Conservation (phyloP, 1,140 invertebrate genomes). For the Achroia grisella region DNA sequence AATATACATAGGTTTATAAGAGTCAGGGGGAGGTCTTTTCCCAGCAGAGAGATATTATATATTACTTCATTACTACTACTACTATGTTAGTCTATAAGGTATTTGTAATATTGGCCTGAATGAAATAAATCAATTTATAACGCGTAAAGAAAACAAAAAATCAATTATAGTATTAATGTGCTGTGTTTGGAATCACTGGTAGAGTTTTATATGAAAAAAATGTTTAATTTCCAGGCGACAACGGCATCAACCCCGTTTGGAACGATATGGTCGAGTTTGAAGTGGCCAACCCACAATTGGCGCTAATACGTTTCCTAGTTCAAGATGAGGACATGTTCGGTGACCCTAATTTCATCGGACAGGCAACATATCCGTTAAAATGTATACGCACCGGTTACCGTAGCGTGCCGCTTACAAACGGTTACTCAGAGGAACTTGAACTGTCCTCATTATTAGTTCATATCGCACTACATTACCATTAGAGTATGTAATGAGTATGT, state of each 20-base stretch:
- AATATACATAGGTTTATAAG: too few species aligned
- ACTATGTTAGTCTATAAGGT: too few species aligned
- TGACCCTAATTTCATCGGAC: slow-evolving; percentile 97
- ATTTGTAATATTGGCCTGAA: too few species aligned
- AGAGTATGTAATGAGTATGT: slow-evolving; percentile 1
- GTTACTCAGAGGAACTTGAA: slow-evolving; percentile 94
- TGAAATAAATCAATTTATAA: too few species aligned
- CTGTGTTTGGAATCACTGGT: too few species aligned
- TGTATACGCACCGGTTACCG: slow-evolving; percentile 89
- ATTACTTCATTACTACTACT: too few species aligned
- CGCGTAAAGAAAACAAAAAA: too few species aligned
- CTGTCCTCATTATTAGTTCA: slow-evolving; percentile 92
- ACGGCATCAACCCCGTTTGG: slow-evolving; percentile 98
- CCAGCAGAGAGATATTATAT: too few species aligned
- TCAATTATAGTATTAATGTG: too few species aligned
- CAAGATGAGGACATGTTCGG: slow-evolving; percentile 99
- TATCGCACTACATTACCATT: slow-evolving; percentile 56
- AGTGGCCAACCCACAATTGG: slow-evolving; percentile 91
- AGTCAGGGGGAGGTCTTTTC: too few species aligned
- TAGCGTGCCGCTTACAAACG: slow-evolving; percentile 93
- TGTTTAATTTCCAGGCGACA: slow-evolving; percentile 82
- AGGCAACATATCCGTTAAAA: slow-evolving; percentile 91
- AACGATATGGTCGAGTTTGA: slow-evolving; percentile 92
- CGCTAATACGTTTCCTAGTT: slow-evolving; percentile 93
- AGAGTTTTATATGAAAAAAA: neutral